Evolutionary conservation across 1,140 invertebrate genomes (phyloP), one percentile per base, ranked within the genome.

Genomic region (Catajapyx aquilonaris): DNA sequence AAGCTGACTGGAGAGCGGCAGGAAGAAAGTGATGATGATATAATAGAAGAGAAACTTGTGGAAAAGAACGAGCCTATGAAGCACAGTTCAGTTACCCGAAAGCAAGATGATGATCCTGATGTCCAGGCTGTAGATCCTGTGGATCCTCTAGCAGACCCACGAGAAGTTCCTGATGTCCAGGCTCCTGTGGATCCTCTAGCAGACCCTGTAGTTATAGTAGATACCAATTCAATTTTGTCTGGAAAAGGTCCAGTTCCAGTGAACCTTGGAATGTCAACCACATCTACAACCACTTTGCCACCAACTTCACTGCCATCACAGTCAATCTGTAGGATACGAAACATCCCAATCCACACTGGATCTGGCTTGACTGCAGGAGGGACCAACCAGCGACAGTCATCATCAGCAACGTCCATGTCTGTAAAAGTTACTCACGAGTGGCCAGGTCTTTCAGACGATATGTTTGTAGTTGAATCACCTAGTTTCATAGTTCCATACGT

Each of bases 401-500:
- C 34, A 35, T 10, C 13, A n/a, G 2, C 30, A 9, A 18, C 22
- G 13, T 40, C 34, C 35, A 53, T 64, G 32, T 69, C 81, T 35
- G 53, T 81, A 34, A 17, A 23, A 5, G 31, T 31, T 30, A 23
- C 16, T 23, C 9, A 18, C 10, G 37, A 22, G 7, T 18, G 20
- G 18, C 76, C 80, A 1, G 73, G 77, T 3, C 59, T 86, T 3
- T 84, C 80, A 4, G 81, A 88, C 52, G 80, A 85, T 47, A 85
- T 85, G 74, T 86, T 77, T 56, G 80, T 86, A 1, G 74, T 87
- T 5, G 81, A 88, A 57, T 81, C 81, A 17, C 83, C 83, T 3
- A 86, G 81, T 10, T 86, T 88, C 50, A 84, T 88, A 50, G 79
- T 87, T 44, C 83, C 83, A 28, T 87, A 86, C 55, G 80, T 88